Evolutionary conservation across 1,140 invertebrate species (phyloP).

Genomic region (Caenorhabditis tropicalis): DNA sequence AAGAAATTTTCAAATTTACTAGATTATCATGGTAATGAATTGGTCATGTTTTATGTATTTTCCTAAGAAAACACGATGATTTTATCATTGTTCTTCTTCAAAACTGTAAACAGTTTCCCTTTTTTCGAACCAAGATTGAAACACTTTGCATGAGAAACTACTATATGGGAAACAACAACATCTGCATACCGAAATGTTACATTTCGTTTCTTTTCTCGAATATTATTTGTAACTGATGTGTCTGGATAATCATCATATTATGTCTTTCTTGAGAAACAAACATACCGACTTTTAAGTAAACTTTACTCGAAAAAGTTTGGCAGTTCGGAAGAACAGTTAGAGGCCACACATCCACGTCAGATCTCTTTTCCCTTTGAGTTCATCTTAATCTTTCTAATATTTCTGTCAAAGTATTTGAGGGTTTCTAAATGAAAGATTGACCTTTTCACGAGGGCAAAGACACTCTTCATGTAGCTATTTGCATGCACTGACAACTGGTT

Average conservation of each 20-base stretch:
- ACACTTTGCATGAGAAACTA: too few species aligned
- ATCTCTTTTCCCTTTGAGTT: background rate
- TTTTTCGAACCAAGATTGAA: too few species aligned
- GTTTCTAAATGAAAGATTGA: background rate
- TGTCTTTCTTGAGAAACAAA: background rate
- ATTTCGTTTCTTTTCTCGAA: background rate
- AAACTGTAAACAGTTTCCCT: background rate
- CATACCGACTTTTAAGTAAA: conserved; percentile 19
- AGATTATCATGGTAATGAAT: too few species aligned
- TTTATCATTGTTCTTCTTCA: too few species aligned
- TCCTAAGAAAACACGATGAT: too few species aligned
- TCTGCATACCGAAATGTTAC: background rate
- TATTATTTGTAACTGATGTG: background rate
- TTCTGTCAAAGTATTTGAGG: background rate
- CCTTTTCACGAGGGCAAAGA: background rate
- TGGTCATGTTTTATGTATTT: too few species aligned
- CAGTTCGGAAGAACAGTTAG: background rate
- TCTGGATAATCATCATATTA: background rate
- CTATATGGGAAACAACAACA: background rate
- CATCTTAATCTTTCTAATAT: background rate
- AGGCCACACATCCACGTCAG: conserved; percentile 1
- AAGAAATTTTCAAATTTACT: too few species aligned
- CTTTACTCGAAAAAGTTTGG: background rate
- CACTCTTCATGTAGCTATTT: conserved; percentile 3
- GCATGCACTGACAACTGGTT: conserved; percentile 18